phyloP scores from a whole-genome alignment of 2,888 invertebrate genomes.

The Allacma fusca region DNA sequence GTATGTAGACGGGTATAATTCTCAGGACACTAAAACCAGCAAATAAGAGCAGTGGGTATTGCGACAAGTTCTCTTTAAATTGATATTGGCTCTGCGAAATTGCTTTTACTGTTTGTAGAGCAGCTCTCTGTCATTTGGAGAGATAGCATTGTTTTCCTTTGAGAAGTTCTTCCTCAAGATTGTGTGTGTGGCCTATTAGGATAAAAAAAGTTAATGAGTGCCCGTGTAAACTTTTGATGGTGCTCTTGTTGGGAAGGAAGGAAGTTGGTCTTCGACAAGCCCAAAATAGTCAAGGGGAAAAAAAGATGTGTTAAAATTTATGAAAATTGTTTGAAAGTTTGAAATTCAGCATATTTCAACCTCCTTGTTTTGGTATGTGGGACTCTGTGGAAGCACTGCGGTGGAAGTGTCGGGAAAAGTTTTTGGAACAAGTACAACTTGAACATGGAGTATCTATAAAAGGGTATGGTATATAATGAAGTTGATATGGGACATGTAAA shows the following conservation, averaged over 20 bases:
- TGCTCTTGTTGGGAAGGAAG: not conserved
- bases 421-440: too few relatives aligned
- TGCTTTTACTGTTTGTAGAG: too few relatives aligned
- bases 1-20: too few relatives aligned
- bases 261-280: not conserved
- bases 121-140: too few relatives aligned
- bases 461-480: too few relatives aligned
- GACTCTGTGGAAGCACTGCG: not conserved
- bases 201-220: not conserved
- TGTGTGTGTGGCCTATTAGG: not conserved
- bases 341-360: not conserved
- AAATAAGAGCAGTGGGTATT: too few relatives aligned
- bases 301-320: not conserved
- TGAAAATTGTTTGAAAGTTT: slow-evolving; percentile 8
- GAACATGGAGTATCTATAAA: too few relatives aligned
- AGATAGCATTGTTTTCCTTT: not conserved
- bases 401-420: too few relatives aligned
- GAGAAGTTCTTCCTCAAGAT: not conserved
- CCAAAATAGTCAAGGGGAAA: not conserved
- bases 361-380: not conserved
- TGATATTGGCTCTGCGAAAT: too few relatives aligned
- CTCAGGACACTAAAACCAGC: too few relatives aligned
- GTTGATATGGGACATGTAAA: too few relatives aligned
- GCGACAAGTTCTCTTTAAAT: too few relatives aligned
- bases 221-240: not conserved